Percentiles rank a stretch among this genome's conserved stretches.
Conservation (phyloP, 2,113 vertebrate genomes). For the Myiagra hebetior region DNA sequence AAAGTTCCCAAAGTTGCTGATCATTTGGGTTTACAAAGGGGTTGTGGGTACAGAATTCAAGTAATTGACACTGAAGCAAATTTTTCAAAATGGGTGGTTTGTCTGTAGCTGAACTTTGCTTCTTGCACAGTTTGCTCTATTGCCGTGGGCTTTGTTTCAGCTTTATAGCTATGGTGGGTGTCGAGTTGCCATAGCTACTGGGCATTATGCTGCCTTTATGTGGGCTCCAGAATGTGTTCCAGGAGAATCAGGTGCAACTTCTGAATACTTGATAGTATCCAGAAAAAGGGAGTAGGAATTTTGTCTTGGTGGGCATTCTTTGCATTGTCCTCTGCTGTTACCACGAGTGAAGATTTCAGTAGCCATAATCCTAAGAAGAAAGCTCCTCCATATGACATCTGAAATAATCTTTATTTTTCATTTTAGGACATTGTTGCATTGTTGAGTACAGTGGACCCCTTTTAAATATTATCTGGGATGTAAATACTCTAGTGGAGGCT, state of each 20-base stretch:
- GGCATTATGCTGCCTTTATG: neutral
- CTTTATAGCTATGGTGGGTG: neutral
- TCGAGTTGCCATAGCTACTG: slow-evolving; percentile 1
- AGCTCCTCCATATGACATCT: neutral
- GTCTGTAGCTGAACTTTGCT: neutral
- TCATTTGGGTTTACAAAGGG: neutral
- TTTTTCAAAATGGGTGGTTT: neutral
- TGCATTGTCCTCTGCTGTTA: neutral
- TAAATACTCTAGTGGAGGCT: neutral
- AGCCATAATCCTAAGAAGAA: neutral
- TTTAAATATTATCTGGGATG: neutral
- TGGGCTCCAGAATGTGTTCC: neutral
- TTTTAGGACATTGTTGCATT: neutral
- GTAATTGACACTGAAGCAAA: neutral
- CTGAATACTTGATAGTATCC: neutral
- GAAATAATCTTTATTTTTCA: neutral
- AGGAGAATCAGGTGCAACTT: neutral
- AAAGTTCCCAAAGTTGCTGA: neutral
- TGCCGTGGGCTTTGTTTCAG: neutral
- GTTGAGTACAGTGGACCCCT: neutral
- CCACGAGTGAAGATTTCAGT: neutral
- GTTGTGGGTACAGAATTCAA: neutral
- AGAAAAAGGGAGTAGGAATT: neutral
- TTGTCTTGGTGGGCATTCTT: neutral
- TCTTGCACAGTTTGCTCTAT: neutral